Conservation (phyloP, 2,797 vertebrate species). For the Argentina silus region DNA sequence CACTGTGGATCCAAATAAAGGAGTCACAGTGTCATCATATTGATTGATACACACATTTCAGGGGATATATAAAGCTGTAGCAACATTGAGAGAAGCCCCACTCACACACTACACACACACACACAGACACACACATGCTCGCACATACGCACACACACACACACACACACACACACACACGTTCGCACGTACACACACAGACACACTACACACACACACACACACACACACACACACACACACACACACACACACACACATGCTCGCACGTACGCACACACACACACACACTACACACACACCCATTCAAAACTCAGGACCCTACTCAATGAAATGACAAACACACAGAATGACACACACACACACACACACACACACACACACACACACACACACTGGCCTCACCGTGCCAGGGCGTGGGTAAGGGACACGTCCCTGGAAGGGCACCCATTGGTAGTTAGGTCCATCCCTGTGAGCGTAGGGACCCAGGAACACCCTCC, state of each 20-base stretch:
- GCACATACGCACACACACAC: too few relatives aligned
- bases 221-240: neutral
- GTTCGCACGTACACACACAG: neutral
- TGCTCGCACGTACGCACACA: neutral
- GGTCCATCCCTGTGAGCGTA: conserved; percentile 97
- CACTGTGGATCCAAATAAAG: conserved; percentile 76
- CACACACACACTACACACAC: neutral
- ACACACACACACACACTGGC: conserved; percentile 10
- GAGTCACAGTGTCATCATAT: neutral
- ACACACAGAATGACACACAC: neutral
- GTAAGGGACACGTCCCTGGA: conserved; percentile 94
- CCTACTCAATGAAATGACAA: neutral
- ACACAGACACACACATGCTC: neutral
- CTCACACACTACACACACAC: neutral
- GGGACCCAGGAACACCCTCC: conserved; percentile 94
- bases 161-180: too few relatives aligned
- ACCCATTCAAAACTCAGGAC: neutral
- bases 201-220: neutral
- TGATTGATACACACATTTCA: neutral
- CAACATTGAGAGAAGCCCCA: too few relatives aligned
- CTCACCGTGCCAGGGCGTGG: conserved; percentile 97
- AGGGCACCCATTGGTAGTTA: conserved; percentile 98
- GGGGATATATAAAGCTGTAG: too few relatives aligned
- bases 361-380: neutral
- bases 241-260: neutral